phyloP scores from a whole-genome alignment of 2,797 vertebrate genomes.

The Cichlasoma orientale region DNA sequence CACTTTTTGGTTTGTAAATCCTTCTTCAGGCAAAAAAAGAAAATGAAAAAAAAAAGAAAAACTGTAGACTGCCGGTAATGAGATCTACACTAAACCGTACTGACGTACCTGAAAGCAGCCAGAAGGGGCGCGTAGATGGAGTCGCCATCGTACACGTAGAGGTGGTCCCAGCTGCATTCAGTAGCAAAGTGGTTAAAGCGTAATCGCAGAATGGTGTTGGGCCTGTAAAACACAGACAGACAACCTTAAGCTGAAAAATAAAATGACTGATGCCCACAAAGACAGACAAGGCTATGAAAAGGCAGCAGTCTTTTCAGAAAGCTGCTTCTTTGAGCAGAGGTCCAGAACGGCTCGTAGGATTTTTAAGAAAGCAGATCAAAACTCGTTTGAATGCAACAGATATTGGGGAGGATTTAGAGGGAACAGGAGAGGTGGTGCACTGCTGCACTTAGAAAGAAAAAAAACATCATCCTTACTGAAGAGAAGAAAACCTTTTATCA shows the following conservation, averaged over 20 bases:
- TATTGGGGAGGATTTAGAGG: background rate
- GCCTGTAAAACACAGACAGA: constrained; percentile 74
- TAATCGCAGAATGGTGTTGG: constrained; percentile 89
- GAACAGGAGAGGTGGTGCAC: background rate
- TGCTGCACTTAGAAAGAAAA: background rate
- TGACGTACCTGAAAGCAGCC: constrained; percentile 91
- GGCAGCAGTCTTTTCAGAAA: background rate
- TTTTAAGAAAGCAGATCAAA: background rate
- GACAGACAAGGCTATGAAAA: background rate
- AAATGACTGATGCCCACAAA: background rate
- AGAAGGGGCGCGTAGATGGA: constrained; percentile 93
- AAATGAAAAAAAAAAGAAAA: too few relatives aligned
- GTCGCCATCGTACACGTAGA: constrained; percentile 96
- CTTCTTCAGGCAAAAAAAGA: too few relatives aligned
- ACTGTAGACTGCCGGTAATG: background rate
- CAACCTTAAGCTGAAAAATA: background rate
- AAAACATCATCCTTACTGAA: too few relatives aligned
- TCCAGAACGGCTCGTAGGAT: accelerated
- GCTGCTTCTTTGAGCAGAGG: background rate
- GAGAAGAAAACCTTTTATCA: background rate
- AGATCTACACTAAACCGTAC: background rate
- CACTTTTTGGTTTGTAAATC: background rate
- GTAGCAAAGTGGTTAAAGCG: constrained; percentile 97
- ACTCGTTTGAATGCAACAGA: background rate
- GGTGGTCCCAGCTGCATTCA: constrained; percentile 97